phyloP scores from a whole-genome alignment of 2,888 invertebrate genomes.

The Alloscopus bannaensis region DNA sequence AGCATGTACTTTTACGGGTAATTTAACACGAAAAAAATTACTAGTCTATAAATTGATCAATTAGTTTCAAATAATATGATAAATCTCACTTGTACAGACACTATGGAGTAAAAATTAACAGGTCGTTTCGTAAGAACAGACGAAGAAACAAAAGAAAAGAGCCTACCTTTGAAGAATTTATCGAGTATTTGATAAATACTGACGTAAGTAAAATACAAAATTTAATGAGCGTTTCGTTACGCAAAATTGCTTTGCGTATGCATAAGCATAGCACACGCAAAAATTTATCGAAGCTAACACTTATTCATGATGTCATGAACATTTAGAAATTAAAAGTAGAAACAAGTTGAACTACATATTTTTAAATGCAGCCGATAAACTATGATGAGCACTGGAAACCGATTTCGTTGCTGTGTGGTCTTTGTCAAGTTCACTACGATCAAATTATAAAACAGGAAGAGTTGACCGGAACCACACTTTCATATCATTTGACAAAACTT shows the following conservation, averaged over 20 bases:
- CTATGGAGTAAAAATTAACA: conserved; percentile 67
- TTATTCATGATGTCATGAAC: too few relatives aligned
- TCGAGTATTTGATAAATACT: conserved; percentile 68
- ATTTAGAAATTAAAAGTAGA: too few relatives aligned
- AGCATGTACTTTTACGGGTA: conserved; percentile 71
- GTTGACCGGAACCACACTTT: conserved; percentile 4
- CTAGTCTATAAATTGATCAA: background rate
- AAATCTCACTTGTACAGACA: conserved; percentile 59
- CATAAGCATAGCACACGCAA: background rate
- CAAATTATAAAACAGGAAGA: conserved; percentile 67
- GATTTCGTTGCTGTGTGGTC: conserved; percentile 68
- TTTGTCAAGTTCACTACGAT: conserved; percentile 67
- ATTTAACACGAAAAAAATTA: background rate
- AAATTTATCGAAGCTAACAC: too few relatives aligned
- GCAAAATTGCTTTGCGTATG: background rate
- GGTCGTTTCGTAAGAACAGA: conserved; percentile 59
- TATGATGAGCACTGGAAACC: conserved; percentile 72
- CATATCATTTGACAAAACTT: conserved; percentile 48
- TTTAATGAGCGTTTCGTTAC: too few relatives aligned
- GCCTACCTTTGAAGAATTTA: conserved; percentile 71
- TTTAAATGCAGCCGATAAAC: conserved; percentile 60
- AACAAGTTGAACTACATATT: too few relatives aligned
- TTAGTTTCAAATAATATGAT: background rate
- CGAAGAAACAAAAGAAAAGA: conserved; percentile 65
- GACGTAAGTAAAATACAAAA: conserved; percentile 67